These are phyloP conservation scores for Zosterops japonicus DNA, from an alignment of 2,113 vertebrate genomes.

Conservation along the genomic window DNA sequence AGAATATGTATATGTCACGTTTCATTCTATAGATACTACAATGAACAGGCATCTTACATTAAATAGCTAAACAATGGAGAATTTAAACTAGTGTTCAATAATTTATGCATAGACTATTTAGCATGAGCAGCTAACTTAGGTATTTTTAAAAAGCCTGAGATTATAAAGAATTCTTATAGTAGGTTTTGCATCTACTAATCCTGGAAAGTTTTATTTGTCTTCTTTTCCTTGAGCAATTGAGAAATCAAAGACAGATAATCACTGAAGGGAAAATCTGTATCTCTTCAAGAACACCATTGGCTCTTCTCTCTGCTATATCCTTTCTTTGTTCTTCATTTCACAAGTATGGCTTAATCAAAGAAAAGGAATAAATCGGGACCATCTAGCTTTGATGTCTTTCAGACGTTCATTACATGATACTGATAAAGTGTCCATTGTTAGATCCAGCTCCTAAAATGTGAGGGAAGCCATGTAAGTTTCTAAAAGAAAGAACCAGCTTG, in stretches of 20 bases:
- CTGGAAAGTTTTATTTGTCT: neutral
- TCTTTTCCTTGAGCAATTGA: neutral
- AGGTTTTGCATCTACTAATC: neutral
- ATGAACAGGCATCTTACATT: neutral
- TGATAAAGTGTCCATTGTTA: neutral
- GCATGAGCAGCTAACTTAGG: neutral
- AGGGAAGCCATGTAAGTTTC: neutral
- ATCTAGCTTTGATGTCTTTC: neutral
- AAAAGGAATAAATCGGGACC: neutral
- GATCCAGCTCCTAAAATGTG: neutral
- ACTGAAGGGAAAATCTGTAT: neutral
- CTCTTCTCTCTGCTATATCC: neutral
- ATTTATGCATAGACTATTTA: neutral
- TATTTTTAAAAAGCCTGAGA: neutral
- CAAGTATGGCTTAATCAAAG: conserved; percentile 2
- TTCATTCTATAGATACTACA: neutral
- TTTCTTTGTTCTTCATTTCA: neutral
- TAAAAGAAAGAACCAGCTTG: neutral
- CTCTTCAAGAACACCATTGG: neutral
- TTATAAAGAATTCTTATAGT: neutral
- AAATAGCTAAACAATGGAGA: neutral
- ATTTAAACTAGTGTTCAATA: neutral
- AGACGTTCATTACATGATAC: neutral
- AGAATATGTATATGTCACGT: neutral
- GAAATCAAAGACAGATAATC: neutral